phyloP scores from a whole-genome alignment of 2,113 vertebrate genomes.

The Phaethon lepturus region DNA sequence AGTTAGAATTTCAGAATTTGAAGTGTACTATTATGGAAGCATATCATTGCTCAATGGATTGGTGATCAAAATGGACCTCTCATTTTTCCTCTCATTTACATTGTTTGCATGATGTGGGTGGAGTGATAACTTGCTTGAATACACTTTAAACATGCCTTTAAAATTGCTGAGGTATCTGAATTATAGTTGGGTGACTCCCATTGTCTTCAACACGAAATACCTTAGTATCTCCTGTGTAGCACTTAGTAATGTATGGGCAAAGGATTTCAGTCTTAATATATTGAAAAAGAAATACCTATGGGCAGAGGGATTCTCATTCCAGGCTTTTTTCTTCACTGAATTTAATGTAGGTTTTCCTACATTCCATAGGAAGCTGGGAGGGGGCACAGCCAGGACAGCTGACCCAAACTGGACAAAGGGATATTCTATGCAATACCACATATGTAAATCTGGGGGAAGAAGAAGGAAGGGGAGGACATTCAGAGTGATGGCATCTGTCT shows the following conservation, averaged over 20 bases:
- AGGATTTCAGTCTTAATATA: background rate
- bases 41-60: background rate
- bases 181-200: background rate
- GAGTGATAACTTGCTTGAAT: background rate
- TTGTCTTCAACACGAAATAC: background rate
- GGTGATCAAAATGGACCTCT: background rate
- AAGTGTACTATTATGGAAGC: background rate
- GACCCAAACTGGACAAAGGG: too few relatives aligned
- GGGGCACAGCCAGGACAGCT: too few relatives aligned
- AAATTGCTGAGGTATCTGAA: background rate
- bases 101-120: accelerated
- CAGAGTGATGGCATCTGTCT: too few relatives aligned
- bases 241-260: background rate
- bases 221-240: background rate
- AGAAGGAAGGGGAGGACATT: too few relatives aligned
- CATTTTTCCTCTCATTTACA: accelerated
- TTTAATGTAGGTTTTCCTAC: background rate
- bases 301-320: background rate
- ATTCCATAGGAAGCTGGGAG: too few relatives aligned
- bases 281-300: background rate
- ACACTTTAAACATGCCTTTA: background rate
- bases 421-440: too few relatives aligned
- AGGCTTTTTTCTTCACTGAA: background rate
- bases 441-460: too few relatives aligned
- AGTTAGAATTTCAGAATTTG: background rate